A percentile compares a stretch with the other conserved stretches of the same genome.
Conservation (phyloP, 2,888 invertebrate genomes). For the Parnassius apollo region DNA sequence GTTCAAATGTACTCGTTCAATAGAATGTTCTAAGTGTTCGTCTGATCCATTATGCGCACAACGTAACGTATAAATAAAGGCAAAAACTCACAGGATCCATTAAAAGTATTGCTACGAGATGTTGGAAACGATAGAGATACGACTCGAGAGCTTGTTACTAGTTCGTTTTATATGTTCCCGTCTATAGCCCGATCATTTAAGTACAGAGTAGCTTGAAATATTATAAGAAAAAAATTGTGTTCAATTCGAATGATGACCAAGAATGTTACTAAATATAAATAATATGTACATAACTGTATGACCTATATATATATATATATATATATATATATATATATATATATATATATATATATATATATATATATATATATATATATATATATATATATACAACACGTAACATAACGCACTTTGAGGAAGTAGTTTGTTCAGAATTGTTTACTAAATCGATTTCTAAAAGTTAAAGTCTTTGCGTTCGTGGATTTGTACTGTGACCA, state of each 20-base stretch:
- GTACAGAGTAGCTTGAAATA: not conserved
- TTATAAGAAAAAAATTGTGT: not conserved
- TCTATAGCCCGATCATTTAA: not conserved
- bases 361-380: no score
- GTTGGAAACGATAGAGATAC: slow-evolving; percentile 52
- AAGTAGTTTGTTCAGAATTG: no score
- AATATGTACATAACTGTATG: no score
- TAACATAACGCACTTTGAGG: no score
- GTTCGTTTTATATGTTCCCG: slow-evolving; percentile 7
- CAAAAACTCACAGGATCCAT: slow-evolving; percentile 79
- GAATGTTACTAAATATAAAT: not conserved
- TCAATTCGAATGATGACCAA: not conserved
- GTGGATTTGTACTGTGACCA: no score
- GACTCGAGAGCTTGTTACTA: slow-evolving; percentile 28
- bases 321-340: no score
- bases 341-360: no score
- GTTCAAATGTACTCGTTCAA: slow-evolving; percentile 38
- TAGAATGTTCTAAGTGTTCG: slow-evolving; percentile 66
- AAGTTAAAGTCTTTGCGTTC: no score
- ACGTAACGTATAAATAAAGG: slow-evolving; percentile 78
- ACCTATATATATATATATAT: no score
- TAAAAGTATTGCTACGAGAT: slow-evolving; percentile 72
- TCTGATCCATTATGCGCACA: slow-evolving; percentile 77
- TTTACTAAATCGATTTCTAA: no score
- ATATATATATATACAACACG: no score